Conservation (phyloP, 2,113 vertebrate species). For the Ardeotis arabs region DNA sequence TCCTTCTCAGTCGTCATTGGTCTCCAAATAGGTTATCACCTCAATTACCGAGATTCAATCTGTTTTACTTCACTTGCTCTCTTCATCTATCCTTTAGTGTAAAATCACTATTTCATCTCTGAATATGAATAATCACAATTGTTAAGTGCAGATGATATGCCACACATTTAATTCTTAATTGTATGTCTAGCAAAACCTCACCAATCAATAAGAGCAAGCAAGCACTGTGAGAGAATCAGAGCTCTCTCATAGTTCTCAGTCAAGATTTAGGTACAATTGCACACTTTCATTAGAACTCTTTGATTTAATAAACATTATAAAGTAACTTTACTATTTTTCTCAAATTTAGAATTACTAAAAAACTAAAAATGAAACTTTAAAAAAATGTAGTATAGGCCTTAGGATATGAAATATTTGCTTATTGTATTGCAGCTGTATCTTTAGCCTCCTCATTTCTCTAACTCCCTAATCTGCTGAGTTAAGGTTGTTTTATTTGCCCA, state of each 20-base stretch:
- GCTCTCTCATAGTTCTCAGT: background rate
- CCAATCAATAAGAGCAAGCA: background rate
- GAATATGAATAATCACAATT: background rate
- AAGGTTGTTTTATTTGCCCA: background rate
- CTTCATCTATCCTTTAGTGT: background rate
- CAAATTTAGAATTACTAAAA: background rate
- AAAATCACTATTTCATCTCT: background rate
- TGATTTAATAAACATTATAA: background rate
- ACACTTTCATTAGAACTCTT: background rate
- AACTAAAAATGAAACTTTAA: background rate
- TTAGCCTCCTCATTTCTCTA: background rate
- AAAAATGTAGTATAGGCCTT: background rate
- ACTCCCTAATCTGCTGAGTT: background rate
- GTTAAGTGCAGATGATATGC: background rate
- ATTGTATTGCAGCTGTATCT: background rate
- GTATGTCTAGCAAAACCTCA: background rate
- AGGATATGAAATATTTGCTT: background rate
- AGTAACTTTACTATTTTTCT: background rate
- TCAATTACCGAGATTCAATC: background rate
- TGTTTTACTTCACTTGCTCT: background rate
- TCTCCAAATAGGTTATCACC: background rate
- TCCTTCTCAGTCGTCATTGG: background rate
- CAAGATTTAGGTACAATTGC: background rate
- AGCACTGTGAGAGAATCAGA: background rate
- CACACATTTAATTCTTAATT: background rate